Base-by-base conservation (phyloP, 2,797 vertebrate species). In the Micromesistius poutassou region DNA sequence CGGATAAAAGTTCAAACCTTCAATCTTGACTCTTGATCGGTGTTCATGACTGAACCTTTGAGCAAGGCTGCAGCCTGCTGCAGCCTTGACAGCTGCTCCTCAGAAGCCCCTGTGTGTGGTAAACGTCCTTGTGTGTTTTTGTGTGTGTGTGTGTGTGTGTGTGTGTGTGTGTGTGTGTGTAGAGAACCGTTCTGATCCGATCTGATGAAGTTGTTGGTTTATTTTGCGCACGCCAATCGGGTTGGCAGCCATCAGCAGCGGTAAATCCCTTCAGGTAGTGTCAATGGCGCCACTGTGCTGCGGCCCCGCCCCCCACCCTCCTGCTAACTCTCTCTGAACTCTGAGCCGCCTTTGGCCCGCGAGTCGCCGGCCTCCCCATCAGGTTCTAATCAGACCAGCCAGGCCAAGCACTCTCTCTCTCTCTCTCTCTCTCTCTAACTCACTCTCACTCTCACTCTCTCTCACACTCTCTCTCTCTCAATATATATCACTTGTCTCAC, bases 311-410 rank as follows among this genome's bases (percentile, higher is more conserved):
- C 85, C 85, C 87, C 84, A 85, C 74, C 88, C 91, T 90, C 88
- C 91, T 90, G 87, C 84, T 82, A 81, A 89, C 88, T 90, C 89
- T 90, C 88, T 85, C 85, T 86, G 72, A 91, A 90, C 88, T 87
- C 87, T 89, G 89, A 77, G 74, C 85, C 85, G 82, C 87, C 80
- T 78, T 25, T 81, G 80, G 80, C 83, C 88, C 50, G 40, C 81
- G 40, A 80, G 80, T 85, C 89, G 84, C 86, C 87, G 88, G 85
- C 80, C 80, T 89, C 90, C 25, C 62, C 62, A 91, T 92, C 88
- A 92, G 86, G 89, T 86, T 90, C 83, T 88, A 87, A 91, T 91
- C 91, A 92, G 74, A 76, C 62, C 76, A 71, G 68, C 74, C 76
- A 33, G 72, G 75, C 50, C 7, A 36, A n/a, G 14, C 33, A 8